Percentiles rank a stretch among this genome's conserved stretches.
Evolutionary conservation across 2,797 vertebrate species (phyloP).

Genomic region (Potorous gilbertii): DNA sequence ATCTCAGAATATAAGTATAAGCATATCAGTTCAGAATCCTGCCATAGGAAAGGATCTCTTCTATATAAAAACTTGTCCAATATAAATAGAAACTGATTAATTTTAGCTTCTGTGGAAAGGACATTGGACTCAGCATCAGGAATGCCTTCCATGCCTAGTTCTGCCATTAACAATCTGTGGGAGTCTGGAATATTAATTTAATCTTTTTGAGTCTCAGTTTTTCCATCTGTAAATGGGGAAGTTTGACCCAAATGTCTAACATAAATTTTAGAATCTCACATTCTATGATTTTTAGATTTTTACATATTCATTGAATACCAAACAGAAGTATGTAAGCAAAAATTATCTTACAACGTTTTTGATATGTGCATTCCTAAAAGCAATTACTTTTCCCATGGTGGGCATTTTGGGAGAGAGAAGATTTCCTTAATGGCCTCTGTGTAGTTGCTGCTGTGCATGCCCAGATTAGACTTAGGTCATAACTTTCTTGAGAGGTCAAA

Average conservation of each 20-base stretch:
- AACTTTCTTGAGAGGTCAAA: background rate
- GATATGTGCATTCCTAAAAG: background rate
- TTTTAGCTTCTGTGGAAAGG: background rate
- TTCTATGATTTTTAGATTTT: background rate
- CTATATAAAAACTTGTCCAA: background rate
- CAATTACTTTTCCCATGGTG: background rate
- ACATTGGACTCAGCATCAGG: background rate
- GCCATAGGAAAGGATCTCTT: background rate
- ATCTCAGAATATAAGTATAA: background rate
- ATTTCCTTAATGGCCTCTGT: background rate
- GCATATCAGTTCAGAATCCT: background rate
- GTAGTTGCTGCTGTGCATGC: background rate
- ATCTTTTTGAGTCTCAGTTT: background rate
- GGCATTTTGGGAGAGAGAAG: background rate
- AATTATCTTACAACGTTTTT: background rate
- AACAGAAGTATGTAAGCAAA: background rate
- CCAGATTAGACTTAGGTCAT: background rate
- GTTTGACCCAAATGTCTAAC: background rate
- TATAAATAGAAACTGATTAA: background rate
- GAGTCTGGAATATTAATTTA: background rate
- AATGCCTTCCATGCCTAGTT: background rate
- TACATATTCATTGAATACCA: background rate
- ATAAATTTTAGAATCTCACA: background rate
- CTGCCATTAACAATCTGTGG: background rate
- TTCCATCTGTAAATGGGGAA: background rate